phyloP scores from a whole-genome alignment of 1,140 invertebrate species.

The Ips nitidus region DNA sequence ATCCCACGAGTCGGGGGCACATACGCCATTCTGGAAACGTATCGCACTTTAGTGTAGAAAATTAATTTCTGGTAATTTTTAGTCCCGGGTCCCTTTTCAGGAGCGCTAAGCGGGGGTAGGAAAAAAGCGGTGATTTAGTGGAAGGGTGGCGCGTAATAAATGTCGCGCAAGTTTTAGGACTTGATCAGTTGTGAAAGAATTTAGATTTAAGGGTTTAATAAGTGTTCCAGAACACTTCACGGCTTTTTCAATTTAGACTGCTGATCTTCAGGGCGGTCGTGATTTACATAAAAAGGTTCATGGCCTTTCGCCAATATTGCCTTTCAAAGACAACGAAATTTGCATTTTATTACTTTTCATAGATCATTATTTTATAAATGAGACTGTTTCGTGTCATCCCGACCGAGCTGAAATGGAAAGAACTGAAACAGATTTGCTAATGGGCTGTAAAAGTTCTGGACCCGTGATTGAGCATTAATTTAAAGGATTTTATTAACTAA shows the following conservation, averaged over 20 bases:
- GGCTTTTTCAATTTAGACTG: slow-evolving; percentile 23
- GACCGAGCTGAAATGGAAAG: no score
- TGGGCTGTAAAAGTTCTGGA: no score
- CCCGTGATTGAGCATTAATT: no score
- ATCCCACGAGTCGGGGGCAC: slow-evolving; percentile 4
- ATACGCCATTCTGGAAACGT: slow-evolving; percentile 14
- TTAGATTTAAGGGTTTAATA: slow-evolving; percentile 46
- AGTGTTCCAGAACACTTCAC: slow-evolving; percentile 37
- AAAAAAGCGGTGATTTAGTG: slow-evolving; percentile 45
- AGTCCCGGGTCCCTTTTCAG: slow-evolving; percentile 17
- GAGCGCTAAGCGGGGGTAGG: slow-evolving; percentile 3
- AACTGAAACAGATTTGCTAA: no score
- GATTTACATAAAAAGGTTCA: background rate
- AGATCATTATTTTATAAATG: slow-evolving; percentile 3
- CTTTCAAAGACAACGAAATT: background rate
- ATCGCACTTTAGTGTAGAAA: slow-evolving; percentile 24
- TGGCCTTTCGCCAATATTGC: background rate
- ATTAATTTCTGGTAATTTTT: slow-evolving; percentile 44
- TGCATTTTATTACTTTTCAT: slow-evolving; percentile 3
- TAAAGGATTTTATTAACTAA: no score
- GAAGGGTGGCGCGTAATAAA: slow-evolving; percentile 41
- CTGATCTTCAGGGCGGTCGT: slow-evolving; percentile 2
- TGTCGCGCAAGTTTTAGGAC: slow-evolving; percentile 44
- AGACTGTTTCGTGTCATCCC: no score
- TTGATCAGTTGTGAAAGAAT: slow-evolving; percentile 44